A percentile compares a stretch with the other conserved stretches of the same genome.
phyloP scores from a whole-genome alignment of 1,140 invertebrate genomes.

The Ladona fulva region DNA sequence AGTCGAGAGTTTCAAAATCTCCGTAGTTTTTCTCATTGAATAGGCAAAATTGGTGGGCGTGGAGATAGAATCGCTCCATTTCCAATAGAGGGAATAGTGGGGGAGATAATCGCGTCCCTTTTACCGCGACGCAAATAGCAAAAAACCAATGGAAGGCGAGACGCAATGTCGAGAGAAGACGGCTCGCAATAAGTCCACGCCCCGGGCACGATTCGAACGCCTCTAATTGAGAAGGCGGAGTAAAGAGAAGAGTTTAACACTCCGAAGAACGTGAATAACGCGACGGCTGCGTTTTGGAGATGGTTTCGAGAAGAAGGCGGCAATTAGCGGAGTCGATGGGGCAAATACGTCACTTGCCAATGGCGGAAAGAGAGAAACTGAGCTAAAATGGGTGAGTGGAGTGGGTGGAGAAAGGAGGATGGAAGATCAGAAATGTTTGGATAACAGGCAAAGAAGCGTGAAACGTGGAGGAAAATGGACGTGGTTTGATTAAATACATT shows the following conservation, averaged over 20 bases:
- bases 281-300: background rate
- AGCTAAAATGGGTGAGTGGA: background rate
- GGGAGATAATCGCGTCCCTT: background rate
- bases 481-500: background rate
- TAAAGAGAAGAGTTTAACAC: conserved; percentile 6
- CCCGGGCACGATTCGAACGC: background rate
- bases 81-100: no score
- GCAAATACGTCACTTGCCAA: background rate
- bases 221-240: conserved; percentile 1
- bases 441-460: no score
- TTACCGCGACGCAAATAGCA: background rate
- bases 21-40: no score
- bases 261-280: conserved; percentile 4
- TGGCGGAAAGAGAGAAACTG: background rate
- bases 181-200: background rate
- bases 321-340: background rate
- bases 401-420: background rate
- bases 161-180: background rate
- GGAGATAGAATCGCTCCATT: no score
- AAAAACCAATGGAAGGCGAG: background rate
- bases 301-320: background rate
- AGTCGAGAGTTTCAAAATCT: no score
- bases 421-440: background rate
- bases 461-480: background rate
- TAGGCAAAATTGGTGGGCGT: no score